These are phyloP conservation scores for Dasypus novemcinctus DNA, from an alignment of 2,113 vertebrate species.

Conservation along the genomic window DNA sequence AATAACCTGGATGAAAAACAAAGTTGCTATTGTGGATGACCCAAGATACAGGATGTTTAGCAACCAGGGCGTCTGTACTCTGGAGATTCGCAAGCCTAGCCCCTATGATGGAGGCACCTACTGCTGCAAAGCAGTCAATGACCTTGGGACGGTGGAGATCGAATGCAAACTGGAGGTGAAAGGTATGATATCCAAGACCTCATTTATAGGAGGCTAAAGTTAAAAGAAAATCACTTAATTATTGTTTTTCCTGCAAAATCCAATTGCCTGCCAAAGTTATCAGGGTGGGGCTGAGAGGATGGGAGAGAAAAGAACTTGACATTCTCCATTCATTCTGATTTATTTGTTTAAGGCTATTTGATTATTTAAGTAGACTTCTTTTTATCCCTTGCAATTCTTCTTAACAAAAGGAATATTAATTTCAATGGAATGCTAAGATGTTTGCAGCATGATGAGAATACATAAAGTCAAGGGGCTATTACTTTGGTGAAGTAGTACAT, in stretches of 20 bases:
- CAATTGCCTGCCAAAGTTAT: neutral
- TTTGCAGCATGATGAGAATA: neutral
- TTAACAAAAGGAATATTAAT: neutral
- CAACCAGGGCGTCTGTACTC: conserved; percentile 96
- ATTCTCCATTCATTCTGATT: neutral
- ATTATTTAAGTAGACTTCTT: neutral
- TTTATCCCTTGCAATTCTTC: neutral
- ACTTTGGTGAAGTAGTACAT: neutral
- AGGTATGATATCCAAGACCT: conserved; percentile 86
- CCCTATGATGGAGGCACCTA: conserved; percentile 96
- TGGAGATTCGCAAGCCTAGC: conserved; percentile 97
- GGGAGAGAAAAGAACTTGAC: neutral
- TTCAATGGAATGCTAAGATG: neutral
- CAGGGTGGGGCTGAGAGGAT: neutral
- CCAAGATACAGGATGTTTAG: conserved; percentile 97
- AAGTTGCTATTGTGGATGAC: conserved; percentile 92
- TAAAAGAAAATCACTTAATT: neutral
- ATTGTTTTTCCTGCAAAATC: neutral
- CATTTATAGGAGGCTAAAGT: neutral
- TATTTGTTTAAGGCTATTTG: neutral
- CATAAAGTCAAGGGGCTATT: neutral
- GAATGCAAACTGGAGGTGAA: conserved; percentile 98
- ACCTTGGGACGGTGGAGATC: conserved; percentile 93
- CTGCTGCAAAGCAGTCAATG: conserved; percentile 93
- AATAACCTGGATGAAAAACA: conserved; percentile 99